Evolutionary conservation across 2,113 vertebrate species (phyloP), one percentile per base, ranked within the genome.

Genomic region (Cricetomys ansorgei): DNA sequence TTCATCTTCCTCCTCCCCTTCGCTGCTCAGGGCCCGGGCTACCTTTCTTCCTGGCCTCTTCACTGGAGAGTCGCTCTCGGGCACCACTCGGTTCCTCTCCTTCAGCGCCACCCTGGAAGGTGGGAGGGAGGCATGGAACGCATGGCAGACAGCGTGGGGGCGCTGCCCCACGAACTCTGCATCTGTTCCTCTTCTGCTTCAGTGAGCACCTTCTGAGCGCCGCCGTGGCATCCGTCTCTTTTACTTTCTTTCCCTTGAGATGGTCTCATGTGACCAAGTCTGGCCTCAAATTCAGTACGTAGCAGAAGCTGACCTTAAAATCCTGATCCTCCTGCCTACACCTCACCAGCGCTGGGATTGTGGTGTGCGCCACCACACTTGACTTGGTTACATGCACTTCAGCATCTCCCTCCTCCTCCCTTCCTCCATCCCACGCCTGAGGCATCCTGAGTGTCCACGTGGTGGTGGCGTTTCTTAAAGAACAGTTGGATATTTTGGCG

Each of bases 1-100:
- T 70, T 90, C 94, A 0, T 88, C 92, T 0, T 98, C 97, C 1
- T 99, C 99, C 10, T 99, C 99, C 0, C 99, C 99, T 1, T 99
- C 99, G 3, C 99, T 99, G 95, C 99, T 98, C 85, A 99, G 3
- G 92, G 99, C 98, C 9, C 98, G 98, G 92, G 97, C 23, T 0
- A 1, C 23, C 94, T 98, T 99, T 96, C 98, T 99, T 45, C 92
- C 81, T 0, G 96, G 96, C 80, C 98, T 98, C 96, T 99, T 99
- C 79, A 99, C 69, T 1, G 99, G 98, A 0, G 99, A 99, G 29
- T 99, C 98, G 1, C 76, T 95, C 7, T 73, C 87, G 0, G 93
- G 48, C 3, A 92, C 69, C 29, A 94, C 97, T 34, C 98, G 98
- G 29, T 99, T 99, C 97, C 98, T 98, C 84, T 98, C 98, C 95